Conservation (phyloP, 2,113 vertebrate species). For the Myrmecophaga tridactyla region DNA sequence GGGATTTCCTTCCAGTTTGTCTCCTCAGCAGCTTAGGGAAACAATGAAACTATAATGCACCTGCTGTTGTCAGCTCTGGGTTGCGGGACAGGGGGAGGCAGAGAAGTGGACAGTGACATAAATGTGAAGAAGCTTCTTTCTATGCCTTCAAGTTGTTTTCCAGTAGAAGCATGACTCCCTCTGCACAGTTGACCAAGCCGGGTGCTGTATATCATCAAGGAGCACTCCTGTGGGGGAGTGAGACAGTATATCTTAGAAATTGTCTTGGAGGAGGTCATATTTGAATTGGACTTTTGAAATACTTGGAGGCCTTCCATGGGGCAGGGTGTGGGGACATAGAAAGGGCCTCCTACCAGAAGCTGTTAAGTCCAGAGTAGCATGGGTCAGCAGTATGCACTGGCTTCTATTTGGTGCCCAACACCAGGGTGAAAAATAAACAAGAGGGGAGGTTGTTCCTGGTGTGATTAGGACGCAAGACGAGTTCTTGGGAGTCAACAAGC, state of each 20-base stretch:
- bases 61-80: background rate
- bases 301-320: background rate
- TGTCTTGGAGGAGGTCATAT: background rate
- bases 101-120: background rate
- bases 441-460: fast-evolving
- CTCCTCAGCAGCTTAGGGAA: background rate
- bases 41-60: background rate
- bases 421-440: background rate
- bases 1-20: background rate
- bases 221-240: background rate
- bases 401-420: background rate
- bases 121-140: background rate
- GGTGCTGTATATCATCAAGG: background rate
- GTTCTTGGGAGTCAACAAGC: background rate
- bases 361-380: background rate
- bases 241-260: background rate
- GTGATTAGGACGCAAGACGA: background rate
- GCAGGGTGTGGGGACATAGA: background rate
- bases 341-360: background rate
- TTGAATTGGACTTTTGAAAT: background rate
- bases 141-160: background rate
- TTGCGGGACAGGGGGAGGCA: background rate
- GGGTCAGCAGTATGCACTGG: background rate
- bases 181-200: background rate
- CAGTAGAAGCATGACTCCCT: background rate